Conservation (phyloP, 2,113 vertebrate species). For the Aegithalos caudatus region DNA sequence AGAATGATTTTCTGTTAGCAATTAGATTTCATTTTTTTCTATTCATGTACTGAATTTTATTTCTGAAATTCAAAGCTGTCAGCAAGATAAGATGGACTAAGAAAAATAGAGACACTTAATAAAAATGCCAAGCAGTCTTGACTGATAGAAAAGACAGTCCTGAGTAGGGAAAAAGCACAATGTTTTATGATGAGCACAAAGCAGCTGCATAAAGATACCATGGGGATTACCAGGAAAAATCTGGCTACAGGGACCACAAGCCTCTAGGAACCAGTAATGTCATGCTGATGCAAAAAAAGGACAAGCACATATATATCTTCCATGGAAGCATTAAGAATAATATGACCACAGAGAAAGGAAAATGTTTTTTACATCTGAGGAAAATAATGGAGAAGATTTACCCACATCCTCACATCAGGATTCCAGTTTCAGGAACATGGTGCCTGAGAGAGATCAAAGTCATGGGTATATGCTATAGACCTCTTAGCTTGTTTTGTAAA, state of each 20-base stretch:
- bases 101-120: background rate
- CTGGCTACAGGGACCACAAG: background rate
- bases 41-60: background rate
- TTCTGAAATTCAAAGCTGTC: background rate
- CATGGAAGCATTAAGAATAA: background rate
- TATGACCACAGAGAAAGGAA: background rate
- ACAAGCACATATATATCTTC: background rate
- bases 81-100: background rate
- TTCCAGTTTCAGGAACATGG: background rate
- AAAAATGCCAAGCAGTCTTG: background rate
- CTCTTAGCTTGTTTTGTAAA: background rate
- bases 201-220: background rate
- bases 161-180: background rate
- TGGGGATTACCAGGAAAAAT: background rate
- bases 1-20: background rate
- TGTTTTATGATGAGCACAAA: background rate
- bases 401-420: fast-evolving
- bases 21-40: background rate
- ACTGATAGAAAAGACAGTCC: background rate
- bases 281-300: background rate
- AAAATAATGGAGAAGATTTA: background rate
- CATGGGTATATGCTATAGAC: background rate
- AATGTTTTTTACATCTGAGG: background rate
- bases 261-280: background rate
- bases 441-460: background rate